Evolutionary conservation across 2,797 vertebrate genomes (phyloP).

Genomic region (Oryzias sinensis): DNA sequence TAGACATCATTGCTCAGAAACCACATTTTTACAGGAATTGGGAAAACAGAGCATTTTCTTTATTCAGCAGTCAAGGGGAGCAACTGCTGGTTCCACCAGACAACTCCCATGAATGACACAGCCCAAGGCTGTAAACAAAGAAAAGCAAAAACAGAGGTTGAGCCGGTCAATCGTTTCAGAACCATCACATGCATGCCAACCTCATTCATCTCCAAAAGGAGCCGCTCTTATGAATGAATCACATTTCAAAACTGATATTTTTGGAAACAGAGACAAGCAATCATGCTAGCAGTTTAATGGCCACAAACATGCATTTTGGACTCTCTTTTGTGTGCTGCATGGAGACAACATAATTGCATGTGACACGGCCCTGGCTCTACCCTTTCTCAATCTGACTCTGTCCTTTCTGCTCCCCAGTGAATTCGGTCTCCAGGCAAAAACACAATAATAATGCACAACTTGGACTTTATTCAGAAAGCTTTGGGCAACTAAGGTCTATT

Average conservation of each 20-base stretch:
- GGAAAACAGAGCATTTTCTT: conserved; percentile 30
- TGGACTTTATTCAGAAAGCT: conserved; percentile 31
- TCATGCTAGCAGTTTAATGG: conserved; percentile 26
- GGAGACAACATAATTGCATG: conserved; percentile 31
- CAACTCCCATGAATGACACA: conserved; percentile 51
- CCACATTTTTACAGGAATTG: conserved; percentile 45
- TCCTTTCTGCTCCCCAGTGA: conserved; percentile 25
- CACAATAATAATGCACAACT: conserved; percentile 20
- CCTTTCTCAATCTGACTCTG: conserved; percentile 41
- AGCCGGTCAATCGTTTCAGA: conserved; percentile 46
- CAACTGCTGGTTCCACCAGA: conserved; percentile 44
- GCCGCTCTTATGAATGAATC: conserved; percentile 16
- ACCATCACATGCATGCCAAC: conserved; percentile 40
- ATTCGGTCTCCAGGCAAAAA: conserved; percentile 37
- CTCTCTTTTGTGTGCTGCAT: conserved; percentile 21
- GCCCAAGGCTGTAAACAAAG: conserved; percentile 53
- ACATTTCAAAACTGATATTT: conserved; percentile 23
- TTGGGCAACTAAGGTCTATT: conserved; percentile 27
- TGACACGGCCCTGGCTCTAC: conserved; percentile 49
- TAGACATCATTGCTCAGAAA: background rate
- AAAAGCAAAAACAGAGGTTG: conserved; percentile 42
- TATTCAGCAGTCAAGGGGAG: conserved; percentile 39
- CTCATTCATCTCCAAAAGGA: conserved; percentile 40
- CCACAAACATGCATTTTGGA: conserved; percentile 39
- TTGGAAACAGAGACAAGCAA: conserved; percentile 27